phyloP scores from a whole-genome alignment of 2,888 invertebrate genomes.

The Dynastes tityus region DNA sequence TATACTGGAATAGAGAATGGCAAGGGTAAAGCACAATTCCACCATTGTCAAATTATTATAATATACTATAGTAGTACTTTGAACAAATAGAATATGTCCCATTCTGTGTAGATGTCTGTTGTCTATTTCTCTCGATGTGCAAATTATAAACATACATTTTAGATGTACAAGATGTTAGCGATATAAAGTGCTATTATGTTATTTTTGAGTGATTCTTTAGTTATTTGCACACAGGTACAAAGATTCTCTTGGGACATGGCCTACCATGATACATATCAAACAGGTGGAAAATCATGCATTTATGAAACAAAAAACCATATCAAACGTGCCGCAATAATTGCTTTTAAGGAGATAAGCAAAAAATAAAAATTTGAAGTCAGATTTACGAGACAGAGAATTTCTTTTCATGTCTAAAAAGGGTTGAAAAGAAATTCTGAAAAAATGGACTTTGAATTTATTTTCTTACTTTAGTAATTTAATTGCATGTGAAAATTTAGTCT shows the following conservation, averaged over 20 bases:
- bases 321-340: slow-evolving; percentile 67
- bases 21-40: slow-evolving; percentile 33
- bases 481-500: slow-evolving; percentile 52
- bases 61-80: slow-evolving; percentile 24
- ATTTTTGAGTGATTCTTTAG: slow-evolving; percentile 12
- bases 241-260: slow-evolving; percentile 62
- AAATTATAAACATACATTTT: slow-evolving; percentile 34
- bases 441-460: slow-evolving; percentile 40
- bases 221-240: slow-evolving; percentile 53
- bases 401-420: neutral
- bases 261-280: slow-evolving; percentile 64
- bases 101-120: slow-evolving; percentile 54
- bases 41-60: slow-evolving; percentile 43
- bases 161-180: slow-evolving; percentile 29
- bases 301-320: slow-evolving; percentile 59
- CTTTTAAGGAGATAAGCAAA: slow-evolving; percentile 26
- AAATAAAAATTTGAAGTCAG: slow-evolving; percentile 37
- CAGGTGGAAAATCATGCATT: slow-evolving; percentile 60
- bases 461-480: slow-evolving; percentile 41
- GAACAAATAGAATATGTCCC: slow-evolving; percentile 58
- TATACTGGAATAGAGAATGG: slow-evolving; percentile 7
- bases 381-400: slow-evolving; percentile 53
- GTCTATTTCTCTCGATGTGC: slow-evolving; percentile 55
- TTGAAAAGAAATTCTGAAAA: slow-evolving; percentile 20
- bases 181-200: slow-evolving; percentile 11